Base-by-base conservation (phyloP, 2,888 invertebrate genomes). In the Clusia tigrina region DNA sequence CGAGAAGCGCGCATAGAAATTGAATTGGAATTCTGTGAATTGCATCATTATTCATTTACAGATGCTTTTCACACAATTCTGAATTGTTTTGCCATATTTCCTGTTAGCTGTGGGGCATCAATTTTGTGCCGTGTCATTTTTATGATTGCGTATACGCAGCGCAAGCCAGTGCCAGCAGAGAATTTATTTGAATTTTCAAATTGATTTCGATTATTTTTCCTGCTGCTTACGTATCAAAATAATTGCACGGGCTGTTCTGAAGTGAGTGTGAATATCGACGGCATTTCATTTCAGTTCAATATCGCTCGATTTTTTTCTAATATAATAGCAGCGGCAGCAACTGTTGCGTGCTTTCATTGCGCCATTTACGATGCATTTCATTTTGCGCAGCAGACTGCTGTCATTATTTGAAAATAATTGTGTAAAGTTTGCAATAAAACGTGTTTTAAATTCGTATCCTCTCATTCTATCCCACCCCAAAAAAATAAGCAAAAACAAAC, bases 41-140 rank as follows among this genome's bases (percentile, higher is more conserved):
- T 74, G 76, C 74, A 74, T 73, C 77, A 78, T 74, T 76, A 76
- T 71, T 74, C 74, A 77, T 76, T 74, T 74, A 71, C 72, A 72
- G 71, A 69, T 72, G 71, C 69, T 67, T 60, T 57, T 64, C 63
- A 59, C n/a, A n/a, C 52, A 60, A 26, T 52, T 63, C 52, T n/a
- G 52, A 51, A 52, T 54, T 62, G 22, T 52, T 42, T 18, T 26
- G 5, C 60, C 18, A 17, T 1, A 9, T 48, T 9, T 20, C 20
- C 17, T 32, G 51, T 24, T 32, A 25, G 48, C 10, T 32, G 32
- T 9, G 3, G 9, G 20, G 15, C 48, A 48, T 3, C 18, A n/a
- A 6, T 15, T 32, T 32, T 42, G 42, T 15, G 42, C 42, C 2
- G n/a, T 15, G 48, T 3, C 48, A 48, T 48, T 48, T 42, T 6